Evolutionary conservation across 2,797 vertebrate species (phyloP).

Genomic region (Rhabdophis nuchalis): DNA sequence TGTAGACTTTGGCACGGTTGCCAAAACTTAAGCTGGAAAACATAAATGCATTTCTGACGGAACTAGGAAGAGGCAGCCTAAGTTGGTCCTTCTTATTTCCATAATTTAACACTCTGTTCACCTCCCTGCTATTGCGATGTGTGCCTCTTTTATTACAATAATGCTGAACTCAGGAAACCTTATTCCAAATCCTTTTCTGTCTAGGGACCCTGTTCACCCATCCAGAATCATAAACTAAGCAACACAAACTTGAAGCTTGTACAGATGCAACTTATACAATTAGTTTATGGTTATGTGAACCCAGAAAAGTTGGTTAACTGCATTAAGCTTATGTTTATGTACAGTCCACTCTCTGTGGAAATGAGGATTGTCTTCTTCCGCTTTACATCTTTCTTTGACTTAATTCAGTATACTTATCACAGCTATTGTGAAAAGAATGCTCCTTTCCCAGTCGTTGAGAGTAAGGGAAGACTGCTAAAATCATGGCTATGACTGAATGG

Average conservation of each 20-base stretch:
- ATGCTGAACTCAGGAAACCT: background rate
- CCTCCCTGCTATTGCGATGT: background rate
- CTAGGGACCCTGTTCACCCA: background rate
- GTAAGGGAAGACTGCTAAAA: too few species aligned
- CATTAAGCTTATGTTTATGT: background rate
- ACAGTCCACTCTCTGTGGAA: background rate
- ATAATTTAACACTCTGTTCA: background rate
- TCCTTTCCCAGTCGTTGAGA: background rate
- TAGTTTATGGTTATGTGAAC: background rate
- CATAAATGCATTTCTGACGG: background rate
- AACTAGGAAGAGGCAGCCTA: background rate
- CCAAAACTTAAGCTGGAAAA: background rate
- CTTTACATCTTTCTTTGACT: background rate
- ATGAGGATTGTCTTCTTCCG: background rate
- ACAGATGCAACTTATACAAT: background rate
- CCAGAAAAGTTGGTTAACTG: background rate
- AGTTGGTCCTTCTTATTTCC: background rate
- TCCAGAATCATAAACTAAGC: background rate
- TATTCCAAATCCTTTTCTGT: background rate
- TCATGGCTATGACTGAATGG: background rate
- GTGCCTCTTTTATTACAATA: background rate
- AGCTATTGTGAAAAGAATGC: background rate
- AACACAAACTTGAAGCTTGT: background rate
- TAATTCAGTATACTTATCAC: background rate
- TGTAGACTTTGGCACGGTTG: background rate